Evolutionary conservation across 2,888 invertebrate species (phyloP), one percentile per base, ranked within the genome.

Genomic region (Apotomis capreana): DNA sequence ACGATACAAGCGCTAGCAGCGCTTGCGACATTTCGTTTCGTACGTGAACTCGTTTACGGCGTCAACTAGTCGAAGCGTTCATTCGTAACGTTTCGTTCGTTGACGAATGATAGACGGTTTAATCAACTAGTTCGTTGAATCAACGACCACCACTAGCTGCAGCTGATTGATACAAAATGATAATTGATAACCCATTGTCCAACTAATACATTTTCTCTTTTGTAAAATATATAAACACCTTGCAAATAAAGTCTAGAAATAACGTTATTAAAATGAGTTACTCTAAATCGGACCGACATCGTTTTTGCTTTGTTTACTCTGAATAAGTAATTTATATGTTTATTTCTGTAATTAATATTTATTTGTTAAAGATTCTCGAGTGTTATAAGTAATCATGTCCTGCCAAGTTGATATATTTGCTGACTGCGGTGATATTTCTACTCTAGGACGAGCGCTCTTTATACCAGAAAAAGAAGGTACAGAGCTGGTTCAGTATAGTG

Each of bases 361-460:
- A 46, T 26, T 51, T 67, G 51, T 57, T 51, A 13, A 55, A 46
- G n/a, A 36, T 40, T 51, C 49, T 51, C 37, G 26, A 59, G 57
- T 68, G 67, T 59, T 36, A 54, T 37, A 64, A 63, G 58, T 55
- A 52, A 49, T 68, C 68, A 93, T 94, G 94, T 87, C 90, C 74
- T 95, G 95, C 84, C 95, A 95, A 89, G 94, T 95, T n/a, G 95
- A 95, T 86, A 90, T 93, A 79, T 94, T 95, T 80, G 95, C 95
- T 51, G 94, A 93, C 78, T 94, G 95, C 81, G 94, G 94, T 61
- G 95, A 95, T 88, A 93, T 95, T 79, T 90, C 91, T 59, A 94
- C 92, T 81, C 87, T 95, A 69, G 94, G 94, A 75, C 90, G 94
- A 83, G 94, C 94, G 69, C 89, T 95, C 75, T 95, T 94, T 77